Evolutionary conservation across 2,888 invertebrate genomes (phyloP), one percentile per base, ranked within the genome.

Genomic region (Sesia apiformis): DNA sequence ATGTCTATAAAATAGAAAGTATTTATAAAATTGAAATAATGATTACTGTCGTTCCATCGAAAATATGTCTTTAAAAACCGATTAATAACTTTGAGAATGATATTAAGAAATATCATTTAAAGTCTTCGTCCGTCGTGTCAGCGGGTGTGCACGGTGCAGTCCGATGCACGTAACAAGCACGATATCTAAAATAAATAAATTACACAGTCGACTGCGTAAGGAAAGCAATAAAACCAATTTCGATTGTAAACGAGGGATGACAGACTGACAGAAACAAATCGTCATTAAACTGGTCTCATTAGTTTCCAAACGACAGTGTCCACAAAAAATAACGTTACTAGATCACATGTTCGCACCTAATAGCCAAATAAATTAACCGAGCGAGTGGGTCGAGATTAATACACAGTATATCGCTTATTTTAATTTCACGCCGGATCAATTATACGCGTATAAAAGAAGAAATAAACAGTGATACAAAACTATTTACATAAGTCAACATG

Each of bases 401-500:
- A 58, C 58, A 59, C 57, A 58, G 78, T 56, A 55, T 61, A 63
- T 66, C 68, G 65, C 77, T 80, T 76, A 83, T 77, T 78, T 81
- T 74, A 76, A 81, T 84, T 84, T 84, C 75, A 84, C 80, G 78
- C 81, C 78, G 76, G 78, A 81, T 84, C 77, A 83, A 81, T 84
- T 83, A 84, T 78, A 67, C 76, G 76, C 74, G 72, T 76, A 66
- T 68, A 74, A 52, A 55, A 53, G 73, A 68, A 79, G 78, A 79
- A 80, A 81, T 81, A 79, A 81, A 84, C 79, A 84, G 78, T 70
- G 76, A 74, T 77, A 83, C 66, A 77, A 77, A 79, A 81, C 78
- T 87, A 88, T 89, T 85, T 88, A 88, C 88, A 87, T 81, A 84
- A 84, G 86, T 88, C 86, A 85, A 81, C 78, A 79, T 80, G 79